phyloP scores from a whole-genome alignment of 1,140 invertebrate species.

The Onthophagus taurus region DNA sequence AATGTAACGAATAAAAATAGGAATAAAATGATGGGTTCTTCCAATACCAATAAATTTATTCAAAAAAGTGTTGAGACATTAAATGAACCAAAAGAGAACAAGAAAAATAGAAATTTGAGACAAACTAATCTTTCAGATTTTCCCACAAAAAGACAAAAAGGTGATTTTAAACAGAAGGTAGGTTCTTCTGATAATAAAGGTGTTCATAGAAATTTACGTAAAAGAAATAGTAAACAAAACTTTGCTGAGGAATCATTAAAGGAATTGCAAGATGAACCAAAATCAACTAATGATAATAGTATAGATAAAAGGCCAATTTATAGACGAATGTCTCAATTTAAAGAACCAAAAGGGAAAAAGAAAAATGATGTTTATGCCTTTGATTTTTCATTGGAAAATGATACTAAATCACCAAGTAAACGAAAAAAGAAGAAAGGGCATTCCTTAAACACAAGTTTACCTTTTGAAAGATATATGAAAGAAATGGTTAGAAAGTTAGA shows the following conservation, averaged over 20 bases:
- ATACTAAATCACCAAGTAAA: background rate
- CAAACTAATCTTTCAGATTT: too few species aligned
- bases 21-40: too few species aligned
- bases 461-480: constrained; percentile 6
- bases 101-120: too few species aligned
- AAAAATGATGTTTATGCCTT: constrained; percentile 7
- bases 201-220: too few species aligned
- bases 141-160: too few species aligned
- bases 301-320: constrained; percentile 1
- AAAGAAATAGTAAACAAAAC: constrained; percentile 2
- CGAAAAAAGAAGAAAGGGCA: background rate
- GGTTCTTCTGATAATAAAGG: too few species aligned
- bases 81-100: too few species aligned
- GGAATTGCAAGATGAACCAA: too few species aligned
- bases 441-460: background rate
- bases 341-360: background rate
- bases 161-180: too few species aligned
- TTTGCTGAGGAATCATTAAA: background rate
- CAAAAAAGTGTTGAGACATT: too few species aligned
- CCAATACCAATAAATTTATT: too few species aligned
- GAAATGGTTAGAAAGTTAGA: constrained; percentile 3
- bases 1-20: too few species aligned
- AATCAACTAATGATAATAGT: background rate
- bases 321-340: constrained; percentile 1
- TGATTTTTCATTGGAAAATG: constrained; percentile 2